phyloP scores from a whole-genome alignment of 2,113 vertebrate genomes.

The Ptilorrhoa leucosticta region DNA sequence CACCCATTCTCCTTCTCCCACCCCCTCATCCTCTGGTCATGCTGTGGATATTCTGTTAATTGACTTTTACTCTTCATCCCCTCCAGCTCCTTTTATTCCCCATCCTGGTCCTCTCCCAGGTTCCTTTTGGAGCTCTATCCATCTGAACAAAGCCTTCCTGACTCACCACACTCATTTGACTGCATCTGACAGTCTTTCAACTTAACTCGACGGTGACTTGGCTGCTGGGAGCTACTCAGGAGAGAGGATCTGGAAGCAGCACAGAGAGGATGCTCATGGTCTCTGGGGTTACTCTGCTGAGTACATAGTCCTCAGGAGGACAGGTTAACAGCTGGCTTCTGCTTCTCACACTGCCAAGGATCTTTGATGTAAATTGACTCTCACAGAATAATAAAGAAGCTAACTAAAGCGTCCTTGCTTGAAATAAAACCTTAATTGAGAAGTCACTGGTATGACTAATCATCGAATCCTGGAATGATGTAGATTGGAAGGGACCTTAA shows the following conservation, averaged over 20 bases:
- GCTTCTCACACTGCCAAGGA: background rate
- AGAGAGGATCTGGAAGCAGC: background rate
- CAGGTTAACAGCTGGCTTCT: background rate
- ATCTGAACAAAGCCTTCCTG: background rate
- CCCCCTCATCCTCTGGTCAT: background rate
- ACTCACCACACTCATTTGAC: background rate
- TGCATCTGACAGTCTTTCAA: background rate
- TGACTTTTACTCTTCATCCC: background rate
- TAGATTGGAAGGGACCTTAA: background rate
- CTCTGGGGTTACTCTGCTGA: background rate
- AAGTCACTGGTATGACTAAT: background rate
- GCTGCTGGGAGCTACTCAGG: background rate
- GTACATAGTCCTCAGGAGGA: background rate
- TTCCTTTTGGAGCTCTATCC: background rate
- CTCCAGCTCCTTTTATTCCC: background rate
- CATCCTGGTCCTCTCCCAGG: background rate
- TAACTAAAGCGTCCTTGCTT: background rate
- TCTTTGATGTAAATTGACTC: background rate
- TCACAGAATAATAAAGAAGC: background rate
- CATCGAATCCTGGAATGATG: accelerated
- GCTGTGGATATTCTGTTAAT: background rate
- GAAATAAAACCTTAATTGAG: background rate
- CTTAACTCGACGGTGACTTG: background rate
- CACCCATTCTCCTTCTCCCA: background rate
- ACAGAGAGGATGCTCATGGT: background rate